These are phyloP conservation scores for Pedetes capensis DNA, from an alignment of 2,113 vertebrate genomes.

Conservation along the genomic window DNA sequence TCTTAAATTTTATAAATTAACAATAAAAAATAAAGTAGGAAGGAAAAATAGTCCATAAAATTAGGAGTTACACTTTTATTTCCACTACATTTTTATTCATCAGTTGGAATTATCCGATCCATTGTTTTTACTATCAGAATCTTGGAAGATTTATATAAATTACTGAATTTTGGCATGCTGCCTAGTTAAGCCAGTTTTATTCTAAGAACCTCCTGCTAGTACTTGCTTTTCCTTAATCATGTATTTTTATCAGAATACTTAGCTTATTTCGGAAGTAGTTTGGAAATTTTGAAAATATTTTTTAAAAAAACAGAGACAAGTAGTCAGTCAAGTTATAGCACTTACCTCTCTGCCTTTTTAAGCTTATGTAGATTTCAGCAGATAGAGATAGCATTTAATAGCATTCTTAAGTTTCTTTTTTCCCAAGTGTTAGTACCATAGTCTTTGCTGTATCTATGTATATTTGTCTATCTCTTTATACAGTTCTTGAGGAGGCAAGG, in stretches of 20 bases:
- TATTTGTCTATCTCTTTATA: background rate
- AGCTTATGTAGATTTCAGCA: background rate
- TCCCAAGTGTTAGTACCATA: background rate
- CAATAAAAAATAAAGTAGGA: background rate
- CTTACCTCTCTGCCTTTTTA: background rate
- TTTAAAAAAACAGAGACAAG: too few relatives aligned
- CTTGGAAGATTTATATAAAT: background rate
- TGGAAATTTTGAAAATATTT: background rate
- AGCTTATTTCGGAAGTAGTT: background rate
- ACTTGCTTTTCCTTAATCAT: background rate
- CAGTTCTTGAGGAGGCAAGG: background rate
- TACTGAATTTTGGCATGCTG: background rate
- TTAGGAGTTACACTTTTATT: background rate
- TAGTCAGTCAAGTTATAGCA: background rate
- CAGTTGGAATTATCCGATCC: too few relatives aligned
- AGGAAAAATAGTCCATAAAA: background rate
- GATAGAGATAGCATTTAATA: background rate
- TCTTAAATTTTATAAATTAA: background rate
- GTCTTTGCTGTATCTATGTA: background rate
- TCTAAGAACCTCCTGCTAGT: background rate
- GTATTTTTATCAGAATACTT: background rate
- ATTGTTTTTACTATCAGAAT: background rate
- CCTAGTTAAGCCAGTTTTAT: background rate
- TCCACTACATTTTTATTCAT: background rate
- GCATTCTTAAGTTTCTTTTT: background rate